Percentiles rank a stretch among this genome's conserved stretches.
phyloP scores from a whole-genome alignment of 2,113 vertebrate species.

The Calidris pygmaea region DNA sequence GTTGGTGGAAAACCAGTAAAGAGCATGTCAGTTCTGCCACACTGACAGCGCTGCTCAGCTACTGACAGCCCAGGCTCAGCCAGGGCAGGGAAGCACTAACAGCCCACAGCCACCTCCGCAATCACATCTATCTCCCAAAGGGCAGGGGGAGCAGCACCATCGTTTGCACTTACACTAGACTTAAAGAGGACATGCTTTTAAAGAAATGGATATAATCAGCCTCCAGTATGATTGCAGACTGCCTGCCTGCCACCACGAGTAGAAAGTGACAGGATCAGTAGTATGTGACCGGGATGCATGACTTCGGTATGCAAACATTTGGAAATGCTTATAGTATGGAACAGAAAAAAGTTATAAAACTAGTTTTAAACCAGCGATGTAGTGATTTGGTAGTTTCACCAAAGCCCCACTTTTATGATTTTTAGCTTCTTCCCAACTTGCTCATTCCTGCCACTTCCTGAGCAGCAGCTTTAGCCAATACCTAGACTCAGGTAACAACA shows the following conservation, averaged over 20 bases:
- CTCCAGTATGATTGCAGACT: neutral
- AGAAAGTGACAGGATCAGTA: neutral
- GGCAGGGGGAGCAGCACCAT: neutral
- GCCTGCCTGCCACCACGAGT: neutral
- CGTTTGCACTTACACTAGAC: neutral
- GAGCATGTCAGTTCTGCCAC: accelerated
- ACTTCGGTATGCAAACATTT: neutral
- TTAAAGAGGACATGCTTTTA: neutral
- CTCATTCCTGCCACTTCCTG: neutral
- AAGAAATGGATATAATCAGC: neutral
- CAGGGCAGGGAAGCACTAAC: neutral
- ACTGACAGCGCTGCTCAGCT: neutral
- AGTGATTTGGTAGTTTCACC: neutral
- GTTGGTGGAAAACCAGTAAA: neutral
- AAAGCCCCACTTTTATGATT: neutral
- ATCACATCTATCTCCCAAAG: neutral
- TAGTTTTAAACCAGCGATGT: neutral
- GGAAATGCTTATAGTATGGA: neutral
- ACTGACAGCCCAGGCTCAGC: neutral
- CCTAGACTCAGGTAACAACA: neutral
- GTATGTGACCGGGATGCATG: accelerated
- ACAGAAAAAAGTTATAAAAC: neutral
- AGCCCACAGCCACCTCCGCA: neutral
- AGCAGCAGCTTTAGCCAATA: neutral
- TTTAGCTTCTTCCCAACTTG: neutral